Percentiles rank a stretch among this genome's conserved stretches.
Conservation (phyloP, 2,888 invertebrate genomes). For the Agelastica alni region DNA sequence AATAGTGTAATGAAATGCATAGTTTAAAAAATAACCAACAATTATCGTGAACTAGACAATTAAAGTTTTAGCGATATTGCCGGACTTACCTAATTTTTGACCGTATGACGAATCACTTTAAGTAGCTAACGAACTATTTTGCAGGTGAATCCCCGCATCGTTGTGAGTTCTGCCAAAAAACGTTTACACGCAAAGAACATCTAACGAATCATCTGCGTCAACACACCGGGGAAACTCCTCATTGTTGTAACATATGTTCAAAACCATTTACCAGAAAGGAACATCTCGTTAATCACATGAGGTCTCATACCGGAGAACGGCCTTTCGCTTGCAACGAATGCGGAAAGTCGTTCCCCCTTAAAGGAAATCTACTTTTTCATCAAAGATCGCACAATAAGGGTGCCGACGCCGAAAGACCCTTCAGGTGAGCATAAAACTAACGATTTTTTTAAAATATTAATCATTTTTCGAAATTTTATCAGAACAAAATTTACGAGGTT, state of each 20-base stretch:
- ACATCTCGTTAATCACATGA: constrained; percentile 76
- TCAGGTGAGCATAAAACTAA: no score
- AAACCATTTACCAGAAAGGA: constrained; percentile 77
- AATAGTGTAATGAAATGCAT: no score
- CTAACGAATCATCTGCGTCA: constrained; percentile 73
- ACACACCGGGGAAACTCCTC: constrained; percentile 73
- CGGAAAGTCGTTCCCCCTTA: constrained; percentile 84
- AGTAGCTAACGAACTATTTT: not conserved
- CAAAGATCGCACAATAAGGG: constrained; percentile 82
- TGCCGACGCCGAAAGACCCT: constrained; percentile 58
- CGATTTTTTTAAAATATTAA: no score
- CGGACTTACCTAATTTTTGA: not conserved
- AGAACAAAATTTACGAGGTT: no score
- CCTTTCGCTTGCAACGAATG: constrained; percentile 85
- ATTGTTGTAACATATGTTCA: constrained; percentile 73
- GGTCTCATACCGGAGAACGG: constrained; percentile 78
- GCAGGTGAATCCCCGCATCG: constrained; percentile 69
- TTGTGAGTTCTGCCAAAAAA: constrained; percentile 72
- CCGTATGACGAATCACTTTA: not conserved
- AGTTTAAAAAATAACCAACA: no score
- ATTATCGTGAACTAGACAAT: no score
- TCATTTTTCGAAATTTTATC: no score
- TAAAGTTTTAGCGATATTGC: constrained; percentile 9
- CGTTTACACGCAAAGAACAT: constrained; percentile 73
- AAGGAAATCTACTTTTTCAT: constrained; percentile 81